Conservation (phyloP, 2,888 invertebrate species). For the Argyresthia goedartella region DNA sequence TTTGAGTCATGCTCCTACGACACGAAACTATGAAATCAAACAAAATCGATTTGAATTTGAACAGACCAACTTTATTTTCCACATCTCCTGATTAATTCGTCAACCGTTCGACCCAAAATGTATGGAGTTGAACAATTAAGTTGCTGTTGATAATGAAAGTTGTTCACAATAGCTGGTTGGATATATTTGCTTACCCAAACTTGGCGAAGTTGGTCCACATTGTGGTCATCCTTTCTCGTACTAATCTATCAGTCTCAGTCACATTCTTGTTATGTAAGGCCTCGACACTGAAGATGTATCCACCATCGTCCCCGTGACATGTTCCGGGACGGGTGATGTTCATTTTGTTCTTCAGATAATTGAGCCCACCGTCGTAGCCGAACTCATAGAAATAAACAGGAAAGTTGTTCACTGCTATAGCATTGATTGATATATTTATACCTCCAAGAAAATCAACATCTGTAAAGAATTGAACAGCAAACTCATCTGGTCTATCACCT, state of each 20-base stretch:
- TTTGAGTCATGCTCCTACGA: too few species aligned
- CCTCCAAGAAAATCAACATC: conserved; percentile 61
- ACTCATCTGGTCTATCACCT: conserved; percentile 37
- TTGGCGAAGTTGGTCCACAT: conserved; percentile 77
- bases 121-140: too few species aligned
- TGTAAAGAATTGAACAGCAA: conserved; percentile 53
- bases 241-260: conserved; percentile 33
- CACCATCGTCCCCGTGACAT: conserved; percentile 73
- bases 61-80: too few species aligned
- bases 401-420: conserved; percentile 39
- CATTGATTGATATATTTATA: conserved; percentile 32
- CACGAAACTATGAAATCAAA: too few species aligned
- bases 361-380: conserved; percentile 66
- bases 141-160: too few species aligned
- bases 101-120: too few species aligned
- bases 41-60: too few species aligned
- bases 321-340: conserved; percentile 59
- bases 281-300: conserved; percentile 62
- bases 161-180: too few species aligned
- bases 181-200: conserved; percentile 39
- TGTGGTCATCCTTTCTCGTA: conserved; percentile 53
- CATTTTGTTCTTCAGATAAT: conserved; percentile 55
- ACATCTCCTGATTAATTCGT: too few species aligned
- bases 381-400: conserved; percentile 72
- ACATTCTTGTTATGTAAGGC: conserved; percentile 23